Evolutionary conservation across 2,797 vertebrate species (phyloP).

Genomic region (Darevskia nairensis): DNA sequence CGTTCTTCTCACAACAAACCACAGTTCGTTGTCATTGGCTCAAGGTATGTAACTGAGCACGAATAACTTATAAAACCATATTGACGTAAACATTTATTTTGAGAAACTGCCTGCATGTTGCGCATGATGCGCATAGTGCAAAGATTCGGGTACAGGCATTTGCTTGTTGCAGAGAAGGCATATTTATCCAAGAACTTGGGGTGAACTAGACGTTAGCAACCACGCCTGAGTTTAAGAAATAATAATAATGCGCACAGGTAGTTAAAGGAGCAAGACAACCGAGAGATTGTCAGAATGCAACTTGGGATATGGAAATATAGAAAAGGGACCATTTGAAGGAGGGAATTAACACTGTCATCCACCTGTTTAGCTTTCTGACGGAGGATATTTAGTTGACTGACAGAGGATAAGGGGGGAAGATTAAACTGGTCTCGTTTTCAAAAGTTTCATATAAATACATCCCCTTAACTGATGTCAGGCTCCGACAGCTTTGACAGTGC

Average conservation of each 20-base stretch:
- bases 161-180: background rate
- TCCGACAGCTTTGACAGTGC: background rate
- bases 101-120: no score
- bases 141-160: background rate
- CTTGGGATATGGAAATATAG: no score
- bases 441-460: no score
- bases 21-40: no score
- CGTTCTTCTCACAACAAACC: no score
- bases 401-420: conserved; percentile 2
- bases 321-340: no score
- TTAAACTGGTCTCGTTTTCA: background rate
- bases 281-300: background rate
- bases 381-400: background rate
- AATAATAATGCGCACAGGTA: background rate
- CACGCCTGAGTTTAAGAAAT: no score
- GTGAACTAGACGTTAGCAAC: no score
- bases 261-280: conserved; percentile 45
- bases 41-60: no score
- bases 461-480: no score
- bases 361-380: background rate
- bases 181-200: background rate
- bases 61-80: no score
- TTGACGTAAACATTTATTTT: no score
- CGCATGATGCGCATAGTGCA: background rate
- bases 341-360: background rate